Conservation (phyloP, 2,113 vertebrate genomes). For the Ageneiosus marmoratus region DNA sequence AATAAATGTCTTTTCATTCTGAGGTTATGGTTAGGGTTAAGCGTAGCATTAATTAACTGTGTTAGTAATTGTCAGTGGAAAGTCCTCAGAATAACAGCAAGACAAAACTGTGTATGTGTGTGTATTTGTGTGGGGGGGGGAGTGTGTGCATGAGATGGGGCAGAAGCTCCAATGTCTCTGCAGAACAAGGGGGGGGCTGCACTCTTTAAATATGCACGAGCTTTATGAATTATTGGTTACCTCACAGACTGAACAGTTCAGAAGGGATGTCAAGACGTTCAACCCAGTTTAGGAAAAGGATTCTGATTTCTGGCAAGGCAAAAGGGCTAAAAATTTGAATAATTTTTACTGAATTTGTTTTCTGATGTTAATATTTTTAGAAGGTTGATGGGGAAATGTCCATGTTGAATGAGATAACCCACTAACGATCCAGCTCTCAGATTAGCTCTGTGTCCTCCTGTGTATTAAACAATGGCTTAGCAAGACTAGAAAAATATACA, state of each 20-base stretch:
- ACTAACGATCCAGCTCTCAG: not conserved
- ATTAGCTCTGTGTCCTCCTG: not conserved
- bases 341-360: not conserved
- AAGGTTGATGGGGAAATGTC: not conserved
- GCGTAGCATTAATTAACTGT: no score
- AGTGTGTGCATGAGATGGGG: constrained; percentile 12
- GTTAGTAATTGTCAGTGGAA: no score
- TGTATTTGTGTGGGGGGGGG: no score
- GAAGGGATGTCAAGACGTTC: not conserved
- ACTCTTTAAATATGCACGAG: constrained; percentile 69
- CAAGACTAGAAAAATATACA: not conserved
- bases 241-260: constrained; percentile 33
- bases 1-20: not conserved
- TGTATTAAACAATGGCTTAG: not conserved
- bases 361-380: not conserved
- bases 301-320: not conserved
- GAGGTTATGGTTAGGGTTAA: not conserved
- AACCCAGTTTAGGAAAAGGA: not conserved
- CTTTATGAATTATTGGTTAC: constrained; percentile 64
- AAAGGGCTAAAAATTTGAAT: not conserved
- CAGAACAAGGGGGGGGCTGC: constrained; percentile 33
- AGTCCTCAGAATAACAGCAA: not conserved
- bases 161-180: constrained; percentile 51
- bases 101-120: not conserved
- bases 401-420: not conserved